Percentiles rank a stretch among this genome's conserved stretches.
Evolutionary conservation across 2,797 vertebrate species (phyloP).

Genomic region (Pseudomugil tenellus): DNA sequence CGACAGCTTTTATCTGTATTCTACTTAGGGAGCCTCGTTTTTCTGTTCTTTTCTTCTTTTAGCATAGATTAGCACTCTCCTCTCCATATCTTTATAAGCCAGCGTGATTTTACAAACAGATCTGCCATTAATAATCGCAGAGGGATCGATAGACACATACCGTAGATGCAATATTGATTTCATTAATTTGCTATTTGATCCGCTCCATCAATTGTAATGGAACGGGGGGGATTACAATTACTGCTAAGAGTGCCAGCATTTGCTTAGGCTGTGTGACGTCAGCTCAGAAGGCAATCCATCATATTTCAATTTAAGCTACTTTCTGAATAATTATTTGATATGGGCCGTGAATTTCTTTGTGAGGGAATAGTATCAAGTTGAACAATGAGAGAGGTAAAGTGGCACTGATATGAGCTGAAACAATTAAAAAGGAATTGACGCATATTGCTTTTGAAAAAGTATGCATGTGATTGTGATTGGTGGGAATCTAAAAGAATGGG

Average conservation of each 20-base stretch:
- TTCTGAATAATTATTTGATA: slow-evolving; percentile 51
- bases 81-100: slow-evolving; percentile 50
- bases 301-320: slow-evolving; percentile 48
- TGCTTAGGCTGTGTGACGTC: slow-evolving; percentile 25
- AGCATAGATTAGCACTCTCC: slow-evolving; percentile 50
- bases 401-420: slow-evolving; percentile 14
- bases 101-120: slow-evolving; percentile 44
- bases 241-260: slow-evolving; percentile 20
- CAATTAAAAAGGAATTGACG: slow-evolving; percentile 18
- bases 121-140: slow-evolving; percentile 42
- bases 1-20: slow-evolving; percentile 51
- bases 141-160: slow-evolving; percentile 58
- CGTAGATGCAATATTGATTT: slow-evolving; percentile 70
- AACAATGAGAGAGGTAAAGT: slow-evolving; percentile 17
- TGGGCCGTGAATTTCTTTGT: slow-evolving; percentile 19
- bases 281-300: slow-evolving; percentile 32
- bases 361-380: slow-evolving; percentile 18
- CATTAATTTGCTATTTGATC: slow-evolving; percentile 73
- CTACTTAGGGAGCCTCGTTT: slow-evolving; percentile 20
- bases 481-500: slow-evolving; percentile 7
- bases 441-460: slow-evolving; percentile 4
- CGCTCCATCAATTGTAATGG: slow-evolving; percentile 63
- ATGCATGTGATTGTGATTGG: background rate
- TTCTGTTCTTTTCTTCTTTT: slow-evolving; percentile 2
- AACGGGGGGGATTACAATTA: slow-evolving; percentile 28